phyloP scores from a whole-genome alignment of 2,113 vertebrate genomes.

The Romanogobio albipinnatus region DNA sequence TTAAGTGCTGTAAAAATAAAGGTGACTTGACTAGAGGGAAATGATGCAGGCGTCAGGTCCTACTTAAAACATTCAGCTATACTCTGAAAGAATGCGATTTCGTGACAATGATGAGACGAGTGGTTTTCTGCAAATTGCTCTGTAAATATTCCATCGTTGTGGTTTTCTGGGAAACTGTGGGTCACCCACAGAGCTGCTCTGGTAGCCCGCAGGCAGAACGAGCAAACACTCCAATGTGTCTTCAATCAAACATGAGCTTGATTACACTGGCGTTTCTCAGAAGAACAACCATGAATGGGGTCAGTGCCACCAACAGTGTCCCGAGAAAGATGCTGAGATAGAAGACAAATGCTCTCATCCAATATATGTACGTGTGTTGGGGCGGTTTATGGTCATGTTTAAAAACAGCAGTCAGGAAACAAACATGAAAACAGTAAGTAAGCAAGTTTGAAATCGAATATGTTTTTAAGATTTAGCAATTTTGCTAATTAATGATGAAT shows the following conservation, averaged over 20 bases:
- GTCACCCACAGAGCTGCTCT: conserved; percentile 41
- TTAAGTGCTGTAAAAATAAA: no score
- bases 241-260: conserved; percentile 5
- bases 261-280: conserved; percentile 34
- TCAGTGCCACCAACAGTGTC: neutral
- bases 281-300: conserved; percentile 21
- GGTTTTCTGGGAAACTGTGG: conserved; percentile 27
- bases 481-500: neutral
- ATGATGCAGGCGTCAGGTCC: neutral
- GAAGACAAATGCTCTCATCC: neutral
- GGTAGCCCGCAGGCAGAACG: conserved; percentile 36
- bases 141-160: conserved; percentile 50
- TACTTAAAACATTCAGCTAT: neutral
- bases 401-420: no score
- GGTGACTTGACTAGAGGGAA: no score
- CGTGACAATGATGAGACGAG: neutral
- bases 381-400: neutral
- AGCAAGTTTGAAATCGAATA: neutral
- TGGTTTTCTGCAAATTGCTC: conserved; percentile 12
- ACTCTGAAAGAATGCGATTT: neutral
- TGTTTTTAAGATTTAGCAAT: neutral
- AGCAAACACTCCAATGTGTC: neutral
- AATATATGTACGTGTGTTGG: neutral
- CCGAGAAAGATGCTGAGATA: neutral
- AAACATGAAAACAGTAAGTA: no score